phyloP scores from a whole-genome alignment of 2,888 invertebrate genomes.

The Hybos culiciformis region DNA sequence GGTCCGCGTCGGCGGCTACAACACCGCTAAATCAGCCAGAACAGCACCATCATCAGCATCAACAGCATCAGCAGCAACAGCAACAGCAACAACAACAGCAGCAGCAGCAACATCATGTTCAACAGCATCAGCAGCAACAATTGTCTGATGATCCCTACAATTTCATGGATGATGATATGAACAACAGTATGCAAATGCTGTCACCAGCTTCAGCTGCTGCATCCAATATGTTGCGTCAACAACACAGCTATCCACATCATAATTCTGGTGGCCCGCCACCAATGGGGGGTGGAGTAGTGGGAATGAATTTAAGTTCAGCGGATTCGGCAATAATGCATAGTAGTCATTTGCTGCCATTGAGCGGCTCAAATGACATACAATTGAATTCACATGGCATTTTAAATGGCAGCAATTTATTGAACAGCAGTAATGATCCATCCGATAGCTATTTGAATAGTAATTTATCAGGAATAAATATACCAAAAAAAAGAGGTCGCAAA shows the following conservation, averaged over 20 bases:
- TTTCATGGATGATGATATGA: slow-evolving; percentile 64
- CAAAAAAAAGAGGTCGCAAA: slow-evolving; percentile 76
- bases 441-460: slow-evolving; percentile 4
- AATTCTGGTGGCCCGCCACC: slow-evolving; percentile 1
- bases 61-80: slow-evolving; percentile 9
- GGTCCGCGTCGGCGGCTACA: slow-evolving; percentile 26
- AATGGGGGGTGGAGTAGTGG: slow-evolving; percentile 6
- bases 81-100: slow-evolving; percentile 10
- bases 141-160: slow-evolving; percentile 62
- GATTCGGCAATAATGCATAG: slow-evolving; percentile 8
- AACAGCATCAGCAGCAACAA: slow-evolving; percentile 6
- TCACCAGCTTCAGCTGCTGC: slow-evolving; percentile 15
- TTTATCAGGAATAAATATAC: slow-evolving; percentile 29
- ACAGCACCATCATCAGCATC: slow-evolving; percentile 12
- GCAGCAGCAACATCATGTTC: slow-evolving; percentile 9
- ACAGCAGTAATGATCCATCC: too few species aligned
- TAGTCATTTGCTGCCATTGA: slow-evolving; percentile 4
- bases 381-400: too few species aligned
- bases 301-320: slow-evolving; percentile 9
- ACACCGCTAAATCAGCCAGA: slow-evolving; percentile 22
- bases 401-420: too few species aligned
- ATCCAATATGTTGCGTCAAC: slow-evolving; percentile 8
- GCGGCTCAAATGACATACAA: slow-evolving; percentile 4
- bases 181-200: slow-evolving; percentile 21
- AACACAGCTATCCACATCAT: slow-evolving; percentile 9